phyloP scores from a whole-genome alignment of 2,888 invertebrate species.

The Synergus japonicus region DNA sequence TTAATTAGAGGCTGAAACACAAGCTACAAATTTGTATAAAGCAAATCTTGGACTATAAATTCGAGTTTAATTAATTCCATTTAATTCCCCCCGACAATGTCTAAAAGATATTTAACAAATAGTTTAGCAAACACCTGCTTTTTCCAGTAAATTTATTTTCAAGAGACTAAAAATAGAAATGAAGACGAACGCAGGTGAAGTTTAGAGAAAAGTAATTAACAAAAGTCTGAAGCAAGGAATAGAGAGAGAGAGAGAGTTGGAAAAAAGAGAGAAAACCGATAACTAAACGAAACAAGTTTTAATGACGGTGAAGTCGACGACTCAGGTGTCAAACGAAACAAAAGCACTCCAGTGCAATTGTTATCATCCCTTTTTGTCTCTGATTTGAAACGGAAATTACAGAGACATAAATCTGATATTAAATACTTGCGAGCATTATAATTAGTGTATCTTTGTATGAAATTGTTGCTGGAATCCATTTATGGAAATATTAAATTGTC shows the following conservation, averaged over 20 bases:
- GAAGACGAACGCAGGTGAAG: constrained; percentile 15
- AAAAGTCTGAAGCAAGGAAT: constrained; percentile 46
- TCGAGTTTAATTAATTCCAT: not conserved
- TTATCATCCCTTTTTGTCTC: constrained; percentile 42
- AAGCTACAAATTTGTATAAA: too few species aligned
- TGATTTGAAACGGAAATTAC: constrained; percentile 14
- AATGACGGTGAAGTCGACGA: constrained; percentile 56
- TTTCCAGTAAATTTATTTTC: not conserved
- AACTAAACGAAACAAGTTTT: constrained; percentile 60
- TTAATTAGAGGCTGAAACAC: too few species aligned
- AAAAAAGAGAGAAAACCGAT: constrained; percentile 41
- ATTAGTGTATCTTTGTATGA: not conserved
- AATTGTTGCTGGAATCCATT: not conserved
- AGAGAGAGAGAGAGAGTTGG: constrained; percentile 26
- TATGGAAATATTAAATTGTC: not conserved
- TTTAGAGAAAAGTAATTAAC: constrained; percentile 49
- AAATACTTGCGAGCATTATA: not conserved
- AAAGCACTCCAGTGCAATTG: constrained; percentile 56
- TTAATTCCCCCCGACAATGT: not conserved
- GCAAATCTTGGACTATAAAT: too few species aligned
- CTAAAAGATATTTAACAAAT: not conserved
- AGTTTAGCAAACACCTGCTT: not conserved
- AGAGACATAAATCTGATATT: not conserved
- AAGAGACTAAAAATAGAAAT: not conserved
- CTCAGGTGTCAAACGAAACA: constrained; percentile 58